A percentile compares a stretch with the other conserved stretches of the same genome.
Evolutionary conservation across 2,888 invertebrate genomes (phyloP).

Genomic region (Octonoba sinensis): DNA sequence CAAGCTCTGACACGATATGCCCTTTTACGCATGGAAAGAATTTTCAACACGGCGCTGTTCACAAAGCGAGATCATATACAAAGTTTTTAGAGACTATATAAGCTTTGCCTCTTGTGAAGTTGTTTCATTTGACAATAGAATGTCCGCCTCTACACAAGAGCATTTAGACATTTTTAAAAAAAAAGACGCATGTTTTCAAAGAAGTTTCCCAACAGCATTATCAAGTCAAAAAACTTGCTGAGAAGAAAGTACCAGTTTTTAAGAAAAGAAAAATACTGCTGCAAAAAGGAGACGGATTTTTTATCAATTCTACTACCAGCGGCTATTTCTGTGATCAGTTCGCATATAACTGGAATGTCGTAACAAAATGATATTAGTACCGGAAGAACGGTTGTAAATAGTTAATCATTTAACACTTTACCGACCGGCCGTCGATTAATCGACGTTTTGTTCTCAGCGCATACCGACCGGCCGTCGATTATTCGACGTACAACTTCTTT

Average conservation of each 20-base stretch:
- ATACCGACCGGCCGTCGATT: too few relatives aligned
- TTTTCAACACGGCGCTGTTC: neutral
- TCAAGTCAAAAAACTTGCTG: slow-evolving; percentile 25
- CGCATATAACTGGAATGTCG: slow-evolving; percentile 4
- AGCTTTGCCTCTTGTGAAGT: too few relatives aligned
- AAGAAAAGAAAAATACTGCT: slow-evolving; percentile 18
- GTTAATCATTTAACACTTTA: slow-evolving; percentile 7
- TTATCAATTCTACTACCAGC: slow-evolving; percentile 18
- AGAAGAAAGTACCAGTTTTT: slow-evolving; percentile 23
- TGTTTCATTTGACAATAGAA: neutral
- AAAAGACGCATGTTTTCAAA: neutral
- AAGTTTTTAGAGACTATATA: neutral
- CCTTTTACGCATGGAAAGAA: neutral
- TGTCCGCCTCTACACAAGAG: neutral
- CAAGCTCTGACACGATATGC: neutral
- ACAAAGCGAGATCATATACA: neutral
- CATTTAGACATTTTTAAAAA: neutral
- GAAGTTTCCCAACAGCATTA: neutral
- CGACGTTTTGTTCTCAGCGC: too few relatives aligned
- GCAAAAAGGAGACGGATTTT: slow-evolving; percentile 14
- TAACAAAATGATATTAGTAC: slow-evolving; percentile 26
- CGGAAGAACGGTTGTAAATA: slow-evolving; percentile 5
- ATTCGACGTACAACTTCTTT: too few relatives aligned
- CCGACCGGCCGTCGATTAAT: too few relatives aligned
- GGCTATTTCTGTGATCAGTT: slow-evolving; percentile 12